phyloP scores from a whole-genome alignment of 2,113 vertebrate genomes.

The Xiphophorus couchianus region DNA sequence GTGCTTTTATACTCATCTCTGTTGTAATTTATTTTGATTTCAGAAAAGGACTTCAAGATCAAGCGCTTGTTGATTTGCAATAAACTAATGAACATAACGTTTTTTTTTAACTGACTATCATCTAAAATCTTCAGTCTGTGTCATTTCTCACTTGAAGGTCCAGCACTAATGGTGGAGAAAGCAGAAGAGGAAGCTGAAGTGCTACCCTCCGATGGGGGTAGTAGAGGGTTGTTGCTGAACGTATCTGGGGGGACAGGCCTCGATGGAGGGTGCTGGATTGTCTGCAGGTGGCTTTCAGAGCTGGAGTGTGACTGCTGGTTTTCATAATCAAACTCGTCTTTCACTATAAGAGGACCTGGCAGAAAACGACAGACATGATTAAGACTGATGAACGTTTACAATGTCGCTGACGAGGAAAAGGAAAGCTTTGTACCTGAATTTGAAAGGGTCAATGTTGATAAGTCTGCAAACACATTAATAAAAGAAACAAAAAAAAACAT shows the following conservation, averaged over 20 bases:
- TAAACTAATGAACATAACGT: too few relatives aligned
- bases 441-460: slow-evolving; percentile 93
- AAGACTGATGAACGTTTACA: neutral
- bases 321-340: slow-evolving; percentile 94
- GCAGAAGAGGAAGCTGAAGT: slow-evolving; percentile 86
- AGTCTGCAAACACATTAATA: slow-evolving; percentile 80
- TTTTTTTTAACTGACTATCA: neutral
- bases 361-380: slow-evolving; percentile 18
- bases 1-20: neutral
- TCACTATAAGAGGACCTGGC: slow-evolving; percentile 91
- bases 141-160: slow-evolving; percentile 89
- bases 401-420: neutral
- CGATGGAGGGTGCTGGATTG: slow-evolving; percentile 93
- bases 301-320: slow-evolving; percentile 87
- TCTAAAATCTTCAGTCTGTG: neutral
- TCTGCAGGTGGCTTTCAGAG: slow-evolving; percentile 91
- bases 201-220: slow-evolving; percentile 86
- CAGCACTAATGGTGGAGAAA: slow-evolving; percentile 92
- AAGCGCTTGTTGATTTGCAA: neutral
- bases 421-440: slow-evolving; percentile 73
- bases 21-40: neutral
- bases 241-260: slow-evolving; percentile 84
- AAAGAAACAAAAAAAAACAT: neutral
- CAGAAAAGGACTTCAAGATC: neutral
- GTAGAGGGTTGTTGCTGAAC: slow-evolving; percentile 86